phyloP scores from a whole-genome alignment of 2,797 vertebrate genomes.

The Aulostomus chinensis region DNA sequence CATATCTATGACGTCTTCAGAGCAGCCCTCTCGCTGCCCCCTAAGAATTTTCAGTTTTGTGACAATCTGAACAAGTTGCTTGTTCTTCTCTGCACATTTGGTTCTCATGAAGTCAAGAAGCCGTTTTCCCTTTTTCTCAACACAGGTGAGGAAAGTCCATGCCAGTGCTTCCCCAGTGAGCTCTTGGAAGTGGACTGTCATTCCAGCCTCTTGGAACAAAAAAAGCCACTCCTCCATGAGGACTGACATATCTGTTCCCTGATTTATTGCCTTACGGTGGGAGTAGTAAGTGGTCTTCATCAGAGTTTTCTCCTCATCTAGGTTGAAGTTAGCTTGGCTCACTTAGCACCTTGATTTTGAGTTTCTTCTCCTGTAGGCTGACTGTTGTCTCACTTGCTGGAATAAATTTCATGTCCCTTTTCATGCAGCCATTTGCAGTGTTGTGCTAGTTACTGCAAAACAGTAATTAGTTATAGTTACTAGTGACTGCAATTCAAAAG shows the following conservation, averaged over 20 bases:
- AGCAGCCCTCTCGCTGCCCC: constrained; percentile 25
- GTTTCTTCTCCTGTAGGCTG: too few relatives aligned
- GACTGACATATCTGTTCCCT: constrained; percentile 9
- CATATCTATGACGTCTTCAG: constrained; percentile 30
- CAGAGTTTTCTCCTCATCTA: constrained; percentile 8
- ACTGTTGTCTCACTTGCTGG: too few relatives aligned
- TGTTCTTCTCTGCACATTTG: constrained; percentile 18
- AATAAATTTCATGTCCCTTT: too few relatives aligned
- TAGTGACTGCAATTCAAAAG: too few relatives aligned
- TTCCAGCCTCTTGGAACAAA: constrained; percentile 40
- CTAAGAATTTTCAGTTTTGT: constrained; percentile 27
- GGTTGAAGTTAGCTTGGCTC: too few relatives aligned
- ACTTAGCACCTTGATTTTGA: too few relatives aligned
- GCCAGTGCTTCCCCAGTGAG: constrained; percentile 24
- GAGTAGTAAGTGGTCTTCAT: constrained; percentile 36
- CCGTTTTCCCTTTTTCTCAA: constrained; percentile 32
- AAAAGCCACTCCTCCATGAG: constrained; percentile 41
- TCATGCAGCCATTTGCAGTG: too few relatives aligned
- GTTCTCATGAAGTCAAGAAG: constrained; percentile 30
- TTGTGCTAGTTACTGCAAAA: too few relatives aligned
- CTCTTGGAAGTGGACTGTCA: constrained; percentile 32
- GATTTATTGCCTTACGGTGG: constrained; percentile 29
- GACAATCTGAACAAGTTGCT: constrained; percentile 13
- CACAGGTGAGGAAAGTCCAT: constrained; percentile 26
- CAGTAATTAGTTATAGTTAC: too few relatives aligned